Evolutionary conservation across 2,797 vertebrate genomes (phyloP).

Genomic region (Telmatherina bonti): DNA sequence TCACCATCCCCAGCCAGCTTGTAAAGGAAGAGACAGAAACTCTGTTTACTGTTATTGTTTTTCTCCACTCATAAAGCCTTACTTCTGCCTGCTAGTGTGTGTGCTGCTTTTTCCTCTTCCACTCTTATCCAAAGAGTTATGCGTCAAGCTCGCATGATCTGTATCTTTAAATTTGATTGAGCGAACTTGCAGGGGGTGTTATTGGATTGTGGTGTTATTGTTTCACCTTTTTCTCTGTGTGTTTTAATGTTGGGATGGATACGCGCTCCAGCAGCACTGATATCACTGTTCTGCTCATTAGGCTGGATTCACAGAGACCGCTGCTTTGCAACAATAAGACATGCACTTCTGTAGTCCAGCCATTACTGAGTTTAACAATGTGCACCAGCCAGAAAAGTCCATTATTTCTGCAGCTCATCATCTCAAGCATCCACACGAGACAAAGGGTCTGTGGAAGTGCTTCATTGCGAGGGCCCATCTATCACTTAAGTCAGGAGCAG

Average conservation of each 20-base stretch:
- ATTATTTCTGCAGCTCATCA: slow-evolving; percentile 80
- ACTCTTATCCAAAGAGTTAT: slow-evolving; percentile 69
- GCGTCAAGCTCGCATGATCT: slow-evolving; percentile 66
- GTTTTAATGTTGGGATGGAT: slow-evolving; percentile 74
- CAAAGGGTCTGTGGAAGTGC: slow-evolving; percentile 62
- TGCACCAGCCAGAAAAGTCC: slow-evolving; percentile 77
- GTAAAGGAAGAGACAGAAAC: slow-evolving; percentile 71
- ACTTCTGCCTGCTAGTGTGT: slow-evolving; percentile 46
- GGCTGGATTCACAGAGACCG: slow-evolving; percentile 56
- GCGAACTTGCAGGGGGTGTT: slow-evolving; percentile 78
- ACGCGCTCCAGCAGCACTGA: slow-evolving; percentile 68
- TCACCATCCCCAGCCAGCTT: slow-evolving; percentile 63
- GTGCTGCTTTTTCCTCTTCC: slow-evolving; percentile 26
- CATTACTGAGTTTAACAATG: slow-evolving; percentile 74
- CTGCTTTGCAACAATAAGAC: slow-evolving; percentile 61
- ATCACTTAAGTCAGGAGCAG: slow-evolving; percentile 65
- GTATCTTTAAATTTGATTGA: slow-evolving; percentile 82
- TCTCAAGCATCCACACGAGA: slow-evolving; percentile 73
- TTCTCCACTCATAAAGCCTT: slow-evolving; percentile 70
- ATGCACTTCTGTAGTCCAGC: slow-evolving; percentile 64
- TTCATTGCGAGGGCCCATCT: slow-evolving; percentile 60
- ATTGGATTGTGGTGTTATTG: slow-evolving; percentile 80
- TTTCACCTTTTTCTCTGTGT: slow-evolving; percentile 69
- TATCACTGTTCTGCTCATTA: slow-evolving; percentile 71
- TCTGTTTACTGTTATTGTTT: slow-evolving; percentile 80